phyloP scores from a whole-genome alignment of 2,888 invertebrate species.

The Drosophila cracens region DNA sequence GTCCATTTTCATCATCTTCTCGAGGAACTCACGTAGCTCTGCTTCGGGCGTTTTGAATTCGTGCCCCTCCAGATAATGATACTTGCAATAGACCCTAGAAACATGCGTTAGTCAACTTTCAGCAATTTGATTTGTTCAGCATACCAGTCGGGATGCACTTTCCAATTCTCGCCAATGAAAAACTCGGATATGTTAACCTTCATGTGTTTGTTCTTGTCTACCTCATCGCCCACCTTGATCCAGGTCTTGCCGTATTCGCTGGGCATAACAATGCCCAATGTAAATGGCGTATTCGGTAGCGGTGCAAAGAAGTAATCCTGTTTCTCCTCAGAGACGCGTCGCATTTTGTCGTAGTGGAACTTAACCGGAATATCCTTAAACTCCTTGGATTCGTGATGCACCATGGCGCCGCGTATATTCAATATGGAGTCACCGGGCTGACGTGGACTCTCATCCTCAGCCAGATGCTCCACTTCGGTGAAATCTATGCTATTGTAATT shows the following conservation, averaged over 20 bases:
- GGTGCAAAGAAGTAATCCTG: conserved; percentile 94
- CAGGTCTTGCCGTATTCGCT: conserved; percentile 88
- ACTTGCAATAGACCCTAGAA: conserved; percentile 93
- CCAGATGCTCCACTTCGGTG: conserved; percentile 95
- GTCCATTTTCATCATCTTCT: conserved; percentile 87
- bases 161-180: conserved; percentile 90
- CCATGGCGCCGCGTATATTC: conserved; percentile 88
- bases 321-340: conserved; percentile 91
- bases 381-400: conserved; percentile 89
- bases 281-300: conserved; percentile 93
- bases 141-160: conserved; percentile 94
- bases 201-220: conserved; percentile 88
- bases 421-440: conserved; percentile 87
- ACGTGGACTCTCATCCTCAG: conserved; percentile 88
- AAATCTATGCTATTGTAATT: conserved; percentile 99
- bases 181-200: conserved; percentile 90
- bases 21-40: conserved; percentile 91
- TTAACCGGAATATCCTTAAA: conserved; percentile 89
- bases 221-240: conserved; percentile 91
- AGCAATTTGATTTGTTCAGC: conserved; percentile 6
- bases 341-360: conserved; percentile 94
- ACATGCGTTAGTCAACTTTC: not conserved
- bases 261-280: conserved; percentile 93
- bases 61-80: conserved; percentile 92
- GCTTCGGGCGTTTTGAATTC: conserved; percentile 90